phyloP scores from a whole-genome alignment of 2,113 vertebrate genomes.

The Notothenia coriiceps region DNA sequence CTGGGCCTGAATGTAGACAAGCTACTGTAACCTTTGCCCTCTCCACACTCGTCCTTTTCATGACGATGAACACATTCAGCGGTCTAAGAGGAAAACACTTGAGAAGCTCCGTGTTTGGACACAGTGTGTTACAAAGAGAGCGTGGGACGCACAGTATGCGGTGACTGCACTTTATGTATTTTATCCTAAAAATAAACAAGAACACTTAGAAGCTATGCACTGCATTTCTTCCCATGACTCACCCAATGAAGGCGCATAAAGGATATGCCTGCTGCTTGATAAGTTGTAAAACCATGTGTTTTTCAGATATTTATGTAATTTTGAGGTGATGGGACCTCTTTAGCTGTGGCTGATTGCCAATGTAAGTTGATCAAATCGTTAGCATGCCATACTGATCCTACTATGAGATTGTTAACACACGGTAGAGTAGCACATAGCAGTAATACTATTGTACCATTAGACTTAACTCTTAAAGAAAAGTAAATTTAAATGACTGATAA shows the following conservation, averaged over 20 bases:
- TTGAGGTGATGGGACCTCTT: slow-evolving; percentile 40
- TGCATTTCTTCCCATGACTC: slow-evolving; percentile 12
- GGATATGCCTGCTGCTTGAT: slow-evolving; percentile 16
- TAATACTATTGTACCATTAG: not conserved
- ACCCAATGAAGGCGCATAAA: slow-evolving; percentile 30
- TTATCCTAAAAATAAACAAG: slow-evolving; percentile 10
- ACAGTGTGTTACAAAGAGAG: not conserved
- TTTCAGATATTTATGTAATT: slow-evolving; percentile 48
- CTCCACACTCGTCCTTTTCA: slow-evolving; percentile 20
- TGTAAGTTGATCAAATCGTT: slow-evolving; percentile 62
- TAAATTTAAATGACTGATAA: not conserved
- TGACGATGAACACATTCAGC: slow-evolving; percentile 15
- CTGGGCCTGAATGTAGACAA: slow-evolving; percentile 51
- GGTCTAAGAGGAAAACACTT: slow-evolving; percentile 8
- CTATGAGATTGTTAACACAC: not conserved
- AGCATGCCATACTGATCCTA: slow-evolving; percentile 16
- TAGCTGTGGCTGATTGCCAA: slow-evolving; percentile 51
- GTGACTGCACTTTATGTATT: slow-evolving; percentile 6
- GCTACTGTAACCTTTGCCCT: slow-evolving; percentile 33
- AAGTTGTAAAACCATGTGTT: not conserved
- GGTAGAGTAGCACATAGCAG: not conserved
- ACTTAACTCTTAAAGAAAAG: not conserved
- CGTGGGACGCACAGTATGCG: not conserved
- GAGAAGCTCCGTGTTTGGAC: slow-evolving; percentile 25
- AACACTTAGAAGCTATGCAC: slow-evolving; percentile 23